phyloP scores from a whole-genome alignment of 2,888 invertebrate genomes.

The Torymus auratus region DNA sequence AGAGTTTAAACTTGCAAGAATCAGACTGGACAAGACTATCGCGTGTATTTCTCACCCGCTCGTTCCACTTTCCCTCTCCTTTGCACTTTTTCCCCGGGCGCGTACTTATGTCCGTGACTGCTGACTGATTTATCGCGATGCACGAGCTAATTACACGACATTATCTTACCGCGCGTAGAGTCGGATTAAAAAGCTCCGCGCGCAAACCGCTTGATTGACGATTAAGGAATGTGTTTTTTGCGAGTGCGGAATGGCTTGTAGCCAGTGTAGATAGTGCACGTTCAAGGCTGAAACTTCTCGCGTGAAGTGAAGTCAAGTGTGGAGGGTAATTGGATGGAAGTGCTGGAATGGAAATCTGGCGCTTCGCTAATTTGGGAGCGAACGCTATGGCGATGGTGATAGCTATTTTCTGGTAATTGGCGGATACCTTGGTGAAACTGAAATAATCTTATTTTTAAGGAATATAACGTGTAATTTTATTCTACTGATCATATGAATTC shows the following conservation, averaged over 20 bases:
- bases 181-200: slow-evolving; percentile 13
- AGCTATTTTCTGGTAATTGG: too few species aligned
- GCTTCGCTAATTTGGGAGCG: not conserved
- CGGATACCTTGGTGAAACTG: too few species aligned
- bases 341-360: not conserved
- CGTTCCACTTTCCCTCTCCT: not conserved
- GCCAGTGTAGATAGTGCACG: too few species aligned
- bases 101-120: too few species aligned
- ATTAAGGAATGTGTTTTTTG: not conserved
- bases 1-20: too few species aligned
- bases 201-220: slow-evolving; percentile 4
- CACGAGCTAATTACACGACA: slow-evolving; percentile 32
- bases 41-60: too few species aligned
- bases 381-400: too few species aligned
- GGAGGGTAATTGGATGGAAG: not conserved
- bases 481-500: too few species aligned
- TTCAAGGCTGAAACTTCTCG: not conserved
- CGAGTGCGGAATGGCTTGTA: not conserved
- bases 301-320: not conserved
- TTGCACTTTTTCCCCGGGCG: not conserved
- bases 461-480: too few species aligned
- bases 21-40: too few species aligned
- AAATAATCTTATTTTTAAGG: too few species aligned
- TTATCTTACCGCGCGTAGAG: not conserved
- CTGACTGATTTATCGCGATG: slow-evolving; percentile 30